Evolutionary conservation across 2,888 invertebrate genomes (phyloP).

Genomic region (Nezara viridula): DNA sequence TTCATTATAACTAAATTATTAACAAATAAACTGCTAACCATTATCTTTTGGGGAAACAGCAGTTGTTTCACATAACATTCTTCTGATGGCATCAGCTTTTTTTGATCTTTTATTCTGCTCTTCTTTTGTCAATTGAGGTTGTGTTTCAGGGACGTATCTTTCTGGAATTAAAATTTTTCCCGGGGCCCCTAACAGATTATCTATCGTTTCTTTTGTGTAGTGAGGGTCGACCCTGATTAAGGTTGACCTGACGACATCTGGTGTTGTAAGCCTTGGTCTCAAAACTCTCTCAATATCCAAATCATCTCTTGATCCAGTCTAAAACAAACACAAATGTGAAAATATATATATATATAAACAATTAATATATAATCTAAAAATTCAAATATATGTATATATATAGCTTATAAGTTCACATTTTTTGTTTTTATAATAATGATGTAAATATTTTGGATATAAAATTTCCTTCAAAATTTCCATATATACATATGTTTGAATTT

Average conservation of each 20-base stretch:
- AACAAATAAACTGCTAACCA: not conserved
- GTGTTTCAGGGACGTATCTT: constrained; percentile 91
- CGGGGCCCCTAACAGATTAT: constrained; percentile 87
- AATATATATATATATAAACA: not conserved
- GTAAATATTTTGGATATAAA: too few species aligned
- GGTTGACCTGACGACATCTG: constrained; percentile 90
- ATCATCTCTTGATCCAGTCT: constrained; percentile 78
- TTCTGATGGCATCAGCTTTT: constrained; percentile 92
- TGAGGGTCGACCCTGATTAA: constrained; percentile 74
- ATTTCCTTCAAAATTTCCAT: too few species aligned
- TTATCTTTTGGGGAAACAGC: constrained; percentile 63
- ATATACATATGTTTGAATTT: too few species aligned
- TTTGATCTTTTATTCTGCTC: constrained; percentile 86
- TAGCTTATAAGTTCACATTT: too few species aligned
- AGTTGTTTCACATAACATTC: constrained; percentile 84
- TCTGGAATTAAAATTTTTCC: constrained; percentile 93
- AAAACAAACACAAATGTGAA: constrained; percentile 11
- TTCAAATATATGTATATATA: too few species aligned
- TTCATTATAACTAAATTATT: not conserved
- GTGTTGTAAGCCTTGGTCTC: constrained; percentile 81
- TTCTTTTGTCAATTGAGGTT: constrained; percentile 86
- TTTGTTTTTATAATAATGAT: too few species aligned
- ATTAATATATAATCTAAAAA: too few species aligned
- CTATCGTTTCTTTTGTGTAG: constrained; percentile 86
- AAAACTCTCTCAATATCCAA: constrained; percentile 89